These are phyloP conservation scores for Chaunax sp. DNA, from an alignment of 2,797 vertebrate species.

Conservation along the genomic window DNA sequence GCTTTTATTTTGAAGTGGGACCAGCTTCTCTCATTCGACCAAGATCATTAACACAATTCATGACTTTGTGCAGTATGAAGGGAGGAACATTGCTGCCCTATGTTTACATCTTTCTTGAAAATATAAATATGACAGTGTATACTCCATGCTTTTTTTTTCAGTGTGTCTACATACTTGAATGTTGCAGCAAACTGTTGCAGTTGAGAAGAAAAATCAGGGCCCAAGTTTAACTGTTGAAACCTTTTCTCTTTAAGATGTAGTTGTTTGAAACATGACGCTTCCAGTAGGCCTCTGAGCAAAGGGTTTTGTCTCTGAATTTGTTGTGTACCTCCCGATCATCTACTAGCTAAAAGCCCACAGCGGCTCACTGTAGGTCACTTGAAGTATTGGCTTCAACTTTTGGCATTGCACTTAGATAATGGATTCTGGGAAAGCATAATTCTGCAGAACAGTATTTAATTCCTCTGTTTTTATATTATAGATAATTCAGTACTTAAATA, in stretches of 20 bases:
- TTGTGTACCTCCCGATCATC: slow-evolving; percentile 37
- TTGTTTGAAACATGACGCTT: slow-evolving; percentile 39
- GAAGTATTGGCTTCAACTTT: slow-evolving; percentile 36
- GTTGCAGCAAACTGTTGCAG: slow-evolving; percentile 38
- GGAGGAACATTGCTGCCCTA: slow-evolving; percentile 66
- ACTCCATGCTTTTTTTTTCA: slow-evolving; percentile 32
- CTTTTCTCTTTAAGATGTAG: slow-evolving; percentile 40
- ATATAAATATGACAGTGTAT: slow-evolving; percentile 57
- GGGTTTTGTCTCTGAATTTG: slow-evolving; percentile 32
- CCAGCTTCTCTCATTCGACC: slow-evolving; percentile 73
- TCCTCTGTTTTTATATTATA: slow-evolving; percentile 15
- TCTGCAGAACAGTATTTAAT: slow-evolving; percentile 37
- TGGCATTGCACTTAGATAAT: slow-evolving; percentile 31
- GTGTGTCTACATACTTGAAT: slow-evolving; percentile 49
- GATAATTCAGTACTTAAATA: slow-evolving; percentile 25
- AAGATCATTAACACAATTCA: slow-evolving; percentile 59
- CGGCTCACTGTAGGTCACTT: slow-evolving; percentile 16
- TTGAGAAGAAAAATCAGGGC: slow-evolving; percentile 37
- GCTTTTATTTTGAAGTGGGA: slow-evolving; percentile 75
- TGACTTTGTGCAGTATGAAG: slow-evolving; percentile 66
- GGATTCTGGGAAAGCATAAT: slow-evolving; percentile 28
- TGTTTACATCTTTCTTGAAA: slow-evolving; percentile 70
- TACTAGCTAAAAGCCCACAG: slow-evolving; percentile 41
- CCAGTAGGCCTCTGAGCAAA: slow-evolving; percentile 29
- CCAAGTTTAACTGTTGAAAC: slow-evolving; percentile 22